Conservation (phyloP, 2,888 invertebrate genomes). For the Eurytoma californica region DNA sequence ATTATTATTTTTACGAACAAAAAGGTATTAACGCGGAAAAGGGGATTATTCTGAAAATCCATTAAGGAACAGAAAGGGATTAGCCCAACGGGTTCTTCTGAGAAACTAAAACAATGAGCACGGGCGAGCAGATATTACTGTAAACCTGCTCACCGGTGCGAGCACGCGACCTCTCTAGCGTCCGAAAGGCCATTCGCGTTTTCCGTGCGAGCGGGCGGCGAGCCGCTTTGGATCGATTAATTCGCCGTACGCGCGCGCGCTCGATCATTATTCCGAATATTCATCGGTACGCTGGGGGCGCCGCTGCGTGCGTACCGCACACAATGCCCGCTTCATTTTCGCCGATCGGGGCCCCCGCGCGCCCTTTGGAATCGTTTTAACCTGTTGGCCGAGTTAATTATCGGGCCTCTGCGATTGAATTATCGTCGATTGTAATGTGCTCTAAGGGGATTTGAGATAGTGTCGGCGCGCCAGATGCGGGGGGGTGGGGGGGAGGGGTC, state of each 20-base stretch:
- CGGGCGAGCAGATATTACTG: too few relatives aligned
- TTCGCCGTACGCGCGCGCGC: slow-evolving; percentile 13
- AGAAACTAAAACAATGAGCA: too few relatives aligned
- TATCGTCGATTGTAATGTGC: slow-evolving; percentile 44
- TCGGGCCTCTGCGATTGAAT: slow-evolving; percentile 40
- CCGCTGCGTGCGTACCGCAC: slow-evolving; percentile 14
- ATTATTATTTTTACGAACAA: too few relatives aligned
- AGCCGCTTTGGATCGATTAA: slow-evolving; percentile 23
- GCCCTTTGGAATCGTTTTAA: slow-evolving; percentile 42
- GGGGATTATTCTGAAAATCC: too few relatives aligned
- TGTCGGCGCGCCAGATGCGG: background rate
- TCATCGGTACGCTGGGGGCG: slow-evolving; percentile 11
- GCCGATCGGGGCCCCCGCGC: background rate
- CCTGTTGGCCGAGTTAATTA: slow-evolving; percentile 42
- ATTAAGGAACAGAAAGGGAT: too few relatives aligned
- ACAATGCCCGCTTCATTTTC: slow-evolving; percentile 26
- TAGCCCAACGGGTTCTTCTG: too few relatives aligned
- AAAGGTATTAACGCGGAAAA: too few relatives aligned
- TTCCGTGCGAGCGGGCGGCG: background rate
- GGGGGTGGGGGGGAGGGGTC: background rate
- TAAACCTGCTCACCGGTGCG: too few relatives aligned
- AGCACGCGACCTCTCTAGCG: too few relatives aligned
- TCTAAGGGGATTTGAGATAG: slow-evolving; percentile 36
- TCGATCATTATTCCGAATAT: slow-evolving; percentile 43
- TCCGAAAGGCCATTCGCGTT: too few relatives aligned